These are phyloP conservation scores for Oryzias sinensis DNA, from an alignment of 2,797 vertebrate genomes.

Conservation along the genomic window DNA sequence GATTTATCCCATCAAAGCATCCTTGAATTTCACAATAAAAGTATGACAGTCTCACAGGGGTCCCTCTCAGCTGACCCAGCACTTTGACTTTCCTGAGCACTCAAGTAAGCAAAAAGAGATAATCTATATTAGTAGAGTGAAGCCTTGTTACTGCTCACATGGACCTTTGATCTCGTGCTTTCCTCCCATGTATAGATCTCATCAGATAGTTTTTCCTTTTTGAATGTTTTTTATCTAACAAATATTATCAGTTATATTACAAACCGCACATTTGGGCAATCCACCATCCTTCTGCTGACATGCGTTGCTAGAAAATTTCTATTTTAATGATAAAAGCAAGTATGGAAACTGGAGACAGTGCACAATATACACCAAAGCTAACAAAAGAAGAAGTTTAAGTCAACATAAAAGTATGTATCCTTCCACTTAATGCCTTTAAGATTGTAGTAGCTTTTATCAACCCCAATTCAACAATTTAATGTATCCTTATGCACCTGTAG, in stretches of 20 bases:
- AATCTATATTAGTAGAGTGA: conserved; percentile 48
- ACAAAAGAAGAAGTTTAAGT: too few relatives aligned
- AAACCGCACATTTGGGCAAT: background rate
- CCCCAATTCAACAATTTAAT: too few relatives aligned
- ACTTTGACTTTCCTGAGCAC: conserved; percentile 16
- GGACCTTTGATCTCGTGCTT: conserved; percentile 46
- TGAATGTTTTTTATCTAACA: conserved; percentile 8
- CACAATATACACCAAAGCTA: background rate
- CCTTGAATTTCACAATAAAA: conserved; percentile 43
- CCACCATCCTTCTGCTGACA: too few relatives aligned
- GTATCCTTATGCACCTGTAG: too few relatives aligned
- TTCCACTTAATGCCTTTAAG: too few relatives aligned
- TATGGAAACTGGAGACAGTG: background rate
- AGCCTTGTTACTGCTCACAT: conserved; percentile 41
- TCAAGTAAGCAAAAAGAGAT: conserved; percentile 45
- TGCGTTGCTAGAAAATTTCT: too few relatives aligned
- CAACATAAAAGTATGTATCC: too few relatives aligned
- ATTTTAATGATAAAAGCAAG: background rate
- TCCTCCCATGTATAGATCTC: conserved; percentile 44
- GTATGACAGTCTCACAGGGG: conserved; percentile 17
- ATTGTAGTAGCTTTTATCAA: too few relatives aligned
- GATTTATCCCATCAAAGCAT: conserved; percentile 34
- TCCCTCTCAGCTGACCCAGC: conserved; percentile 30
- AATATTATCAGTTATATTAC: conserved; percentile 18
- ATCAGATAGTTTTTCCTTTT: conserved; percentile 33